Percentiles rank a stretch among this genome's conserved stretches.
These are phyloP conservation scores for Anthoptus insignis DNA, from an alignment of 2,888 invertebrate species.

Conservation along the genomic window DNA sequence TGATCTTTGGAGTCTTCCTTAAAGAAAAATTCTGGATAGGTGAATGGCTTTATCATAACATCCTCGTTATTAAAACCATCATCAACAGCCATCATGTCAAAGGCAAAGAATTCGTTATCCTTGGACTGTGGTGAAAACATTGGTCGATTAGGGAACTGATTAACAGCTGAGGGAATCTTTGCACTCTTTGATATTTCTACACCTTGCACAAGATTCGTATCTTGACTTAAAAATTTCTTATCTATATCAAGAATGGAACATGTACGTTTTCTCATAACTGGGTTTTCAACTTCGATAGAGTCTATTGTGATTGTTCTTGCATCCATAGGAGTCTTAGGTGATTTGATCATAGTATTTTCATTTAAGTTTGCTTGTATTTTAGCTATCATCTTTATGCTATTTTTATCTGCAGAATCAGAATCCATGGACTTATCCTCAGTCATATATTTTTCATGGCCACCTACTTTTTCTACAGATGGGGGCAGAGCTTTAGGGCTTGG, in stretches of 20 bases:
- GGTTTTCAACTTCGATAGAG: conserved; percentile 68
- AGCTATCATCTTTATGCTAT: conserved; percentile 80
- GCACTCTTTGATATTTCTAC: conserved; percentile 82
- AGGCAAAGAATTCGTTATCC: conserved; percentile 88
- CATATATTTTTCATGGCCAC: conserved; percentile 79
- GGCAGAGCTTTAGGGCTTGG: conserved; percentile 72
- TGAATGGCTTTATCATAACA: conserved; percentile 88
- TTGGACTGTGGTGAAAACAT: conserved; percentile 92
- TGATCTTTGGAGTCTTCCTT: conserved; percentile 93
- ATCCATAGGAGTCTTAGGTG: conserved; percentile 82
- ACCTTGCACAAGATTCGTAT: conserved; percentile 77
- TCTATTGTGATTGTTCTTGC: conserved; percentile 75
- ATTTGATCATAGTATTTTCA: conserved; percentile 83
- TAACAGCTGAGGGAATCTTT: conserved; percentile 76
- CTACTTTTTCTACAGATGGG: conserved; percentile 77
- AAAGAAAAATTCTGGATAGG: conserved; percentile 89
- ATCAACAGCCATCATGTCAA: conserved; percentile 88
- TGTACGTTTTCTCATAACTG: conserved; percentile 65
- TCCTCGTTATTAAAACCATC: conserved; percentile 90
- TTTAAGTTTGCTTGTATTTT: conserved; percentile 82
- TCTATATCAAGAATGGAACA: conserved; percentile 69
- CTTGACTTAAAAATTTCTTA: conserved; percentile 75
- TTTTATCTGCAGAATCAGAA: conserved; percentile 75
- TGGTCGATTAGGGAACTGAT: conserved; percentile 85
- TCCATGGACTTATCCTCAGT: conserved; percentile 79